Conservation (phyloP, 2,113 vertebrate species). For the Xerus inauris region DNA sequence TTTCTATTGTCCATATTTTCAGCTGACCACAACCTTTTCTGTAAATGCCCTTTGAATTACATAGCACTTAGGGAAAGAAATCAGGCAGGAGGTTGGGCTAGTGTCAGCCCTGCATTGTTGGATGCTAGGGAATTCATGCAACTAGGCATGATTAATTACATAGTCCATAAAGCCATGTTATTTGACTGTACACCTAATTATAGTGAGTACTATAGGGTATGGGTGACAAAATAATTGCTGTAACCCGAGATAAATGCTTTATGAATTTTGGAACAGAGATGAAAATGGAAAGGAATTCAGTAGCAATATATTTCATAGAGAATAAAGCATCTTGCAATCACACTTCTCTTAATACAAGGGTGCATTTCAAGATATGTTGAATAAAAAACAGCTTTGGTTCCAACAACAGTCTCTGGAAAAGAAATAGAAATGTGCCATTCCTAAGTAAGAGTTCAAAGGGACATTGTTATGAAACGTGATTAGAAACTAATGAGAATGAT, state of each 20-base stretch:
- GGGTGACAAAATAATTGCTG: slow-evolving; percentile 74
- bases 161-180: slow-evolving; percentile 67
- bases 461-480: background rate
- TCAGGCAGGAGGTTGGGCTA: slow-evolving; percentile 53
- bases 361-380: background rate
- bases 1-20: slow-evolving; percentile 30
- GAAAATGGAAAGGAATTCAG: slow-evolving; percentile 37
- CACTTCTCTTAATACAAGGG: background rate
- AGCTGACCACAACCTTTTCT: slow-evolving; percentile 34
- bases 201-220: slow-evolving; percentile 54
- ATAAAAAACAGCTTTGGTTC: slow-evolving; percentile 3
- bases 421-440: background rate
- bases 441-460: background rate
- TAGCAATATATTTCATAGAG: background rate
- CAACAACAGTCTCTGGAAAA: background rate
- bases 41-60: slow-evolving; percentile 56
- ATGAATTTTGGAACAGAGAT: slow-evolving; percentile 65
- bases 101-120: slow-evolving; percentile 44
- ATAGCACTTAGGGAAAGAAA: slow-evolving; percentile 40
- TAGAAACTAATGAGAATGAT: slow-evolving; percentile 28
- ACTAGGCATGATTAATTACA: slow-evolving; percentile 63
- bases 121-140: slow-evolving; percentile 44
- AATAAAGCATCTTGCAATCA: background rate
- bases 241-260: slow-evolving; percentile 63
- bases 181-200: slow-evolving; percentile 73